These are phyloP conservation scores for Felis catus DNA, from an alignment of 2,113 vertebrate species.

Conservation along the genomic window F.catus_Fca126_mat1.0 CM031412.1:156352501-156353000, in stretches of 20 bases:
- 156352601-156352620: background rate
- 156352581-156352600: background rate
- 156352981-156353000: background rate
- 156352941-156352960: background rate
- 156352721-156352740: too few species aligned
- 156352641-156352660: background rate
- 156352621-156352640: background rate
- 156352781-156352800: too few species aligned
- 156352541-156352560: background rate
- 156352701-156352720: too few species aligned
- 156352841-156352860: too few species aligned
- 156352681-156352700: too few species aligned
- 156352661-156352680: slow-evolving; percentile 29
- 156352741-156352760: too few species aligned
- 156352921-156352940: slow-evolving; percentile 23
- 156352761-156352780: too few species aligned
- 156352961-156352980: background rate
- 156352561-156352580: background rate
- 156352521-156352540: background rate
- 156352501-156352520: background rate
- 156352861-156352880: too few species aligned
- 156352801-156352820: too few species aligned
- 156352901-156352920: background rate
- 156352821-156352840: too few species aligned
- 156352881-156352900: too few species aligned